phyloP scores from a whole-genome alignment of 92 coral and sea anemone genomes.

The Phenganax subtilis region DNA sequence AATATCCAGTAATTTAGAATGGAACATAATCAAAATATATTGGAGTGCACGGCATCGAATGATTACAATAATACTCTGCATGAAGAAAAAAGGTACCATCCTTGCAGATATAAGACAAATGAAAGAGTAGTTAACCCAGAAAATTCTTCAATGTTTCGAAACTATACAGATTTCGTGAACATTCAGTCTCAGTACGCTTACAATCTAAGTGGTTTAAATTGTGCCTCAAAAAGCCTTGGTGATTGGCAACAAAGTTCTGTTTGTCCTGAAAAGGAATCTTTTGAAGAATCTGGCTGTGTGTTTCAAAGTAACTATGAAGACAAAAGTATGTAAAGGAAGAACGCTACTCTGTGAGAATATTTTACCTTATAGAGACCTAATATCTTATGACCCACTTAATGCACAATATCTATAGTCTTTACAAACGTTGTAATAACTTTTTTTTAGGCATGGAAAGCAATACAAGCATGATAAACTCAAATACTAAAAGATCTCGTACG shows the following conservation, averaged over 20 bases:
- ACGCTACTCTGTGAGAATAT: too few relatives aligned
- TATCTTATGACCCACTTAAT: too few relatives aligned
- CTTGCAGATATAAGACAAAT: too few relatives aligned
- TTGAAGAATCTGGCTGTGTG: background rate
- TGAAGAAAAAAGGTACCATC: too few relatives aligned
- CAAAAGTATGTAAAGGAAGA: background rate
- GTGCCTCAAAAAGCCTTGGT: background rate
- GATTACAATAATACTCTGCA: too few relatives aligned
- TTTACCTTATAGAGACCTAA: too few relatives aligned
- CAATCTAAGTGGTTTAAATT: background rate
- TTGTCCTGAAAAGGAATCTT: background rate
- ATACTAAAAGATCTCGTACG: conserved; percentile 6
- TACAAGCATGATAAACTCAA: background rate
- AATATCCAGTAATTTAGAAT: background rate
- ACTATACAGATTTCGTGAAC: too few relatives aligned
- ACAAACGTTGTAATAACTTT: background rate
- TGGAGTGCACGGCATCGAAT: too few relatives aligned
- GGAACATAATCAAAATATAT: background rate
- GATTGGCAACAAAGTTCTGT: background rate
- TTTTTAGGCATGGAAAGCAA: background rate
- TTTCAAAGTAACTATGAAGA: background rate
- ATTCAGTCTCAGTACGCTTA: too few relatives aligned
- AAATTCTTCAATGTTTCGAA: too few relatives aligned
- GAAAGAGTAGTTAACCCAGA: too few relatives aligned
- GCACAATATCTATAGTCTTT: too few relatives aligned